Evolutionary conservation across 1,140 invertebrate genomes (phyloP), one percentile per base, ranked within the genome.

Genomic region (Acromyrmex heyeri): DNA sequence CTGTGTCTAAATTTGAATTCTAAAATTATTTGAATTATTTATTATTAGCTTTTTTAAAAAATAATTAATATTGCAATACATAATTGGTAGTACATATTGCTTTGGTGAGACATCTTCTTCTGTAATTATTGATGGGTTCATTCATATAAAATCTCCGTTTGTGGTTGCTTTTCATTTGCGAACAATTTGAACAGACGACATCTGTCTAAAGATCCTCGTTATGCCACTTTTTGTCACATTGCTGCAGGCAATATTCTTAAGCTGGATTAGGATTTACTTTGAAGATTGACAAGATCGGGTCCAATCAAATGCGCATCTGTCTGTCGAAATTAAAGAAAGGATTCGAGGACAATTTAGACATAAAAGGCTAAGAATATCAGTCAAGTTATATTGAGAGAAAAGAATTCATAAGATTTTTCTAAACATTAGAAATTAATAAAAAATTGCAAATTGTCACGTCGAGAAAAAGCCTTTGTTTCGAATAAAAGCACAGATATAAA

Each of bases 291-390:
- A 87, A 89, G 75, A 69, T 30, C 24, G 21, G 44, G 53, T 44
- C 38, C 64, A 38, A 38, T 38, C 57, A 64, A 27, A 53, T 69
- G 21, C 24, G 4, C 88, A 90, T 90, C 88, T 90, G 88, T 24
- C 50, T 73, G 75, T 70, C 64, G 30, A 69, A 57, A 7, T 14
- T 3, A 6, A n/a, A 24, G 16, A 34, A 21, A 27, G 34, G 38
- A 14, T 14, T 57, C 1, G 4, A 14, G 10, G 4, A 85, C 6
- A 34, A 59, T 61, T 44, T 18, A 48, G 3, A 61, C 16, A 10
- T 14, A 44, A 69, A 18, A 21, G 34, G 18, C 34, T 57, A 38
- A 70, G 30, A 57, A 24, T 18, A 57, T 55, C 4, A 8, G 27
- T 12, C 18, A 53, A 48, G 0, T 16, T 30, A 8, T 6, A 24